Percentiles rank a stretch among this genome's conserved stretches.
These are phyloP conservation scores for Paedocypris sp. DNA, from an alignment of 2,113 vertebrate genomes.

Conservation along the genomic window DNA sequence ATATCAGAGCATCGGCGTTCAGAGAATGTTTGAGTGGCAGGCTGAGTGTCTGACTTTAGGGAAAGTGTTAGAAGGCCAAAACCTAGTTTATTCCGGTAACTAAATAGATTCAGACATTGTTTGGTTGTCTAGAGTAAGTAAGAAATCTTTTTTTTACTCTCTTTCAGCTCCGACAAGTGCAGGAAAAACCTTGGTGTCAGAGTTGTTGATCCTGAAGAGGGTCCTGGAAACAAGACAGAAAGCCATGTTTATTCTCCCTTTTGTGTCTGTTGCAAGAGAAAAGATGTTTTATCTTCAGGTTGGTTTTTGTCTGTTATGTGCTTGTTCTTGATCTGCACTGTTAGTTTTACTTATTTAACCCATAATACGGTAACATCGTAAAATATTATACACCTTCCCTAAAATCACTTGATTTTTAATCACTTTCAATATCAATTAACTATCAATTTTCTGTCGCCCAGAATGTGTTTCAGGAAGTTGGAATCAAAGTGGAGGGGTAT, in stretches of 20 bases:
- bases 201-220: conserved; percentile 85
- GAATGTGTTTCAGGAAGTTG: conserved; percentile 84
- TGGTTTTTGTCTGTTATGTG: conserved; percentile 28
- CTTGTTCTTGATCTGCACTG: background rate
- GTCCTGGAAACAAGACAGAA: conserved; percentile 85
- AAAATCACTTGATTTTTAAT: no score
- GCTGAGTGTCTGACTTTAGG: conserved; percentile 85
- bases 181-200: conserved; percentile 91
- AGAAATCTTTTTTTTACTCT: background rate
- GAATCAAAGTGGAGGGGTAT: conserved; percentile 82
- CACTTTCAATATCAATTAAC: background rate
- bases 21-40: conserved; percentile 93
- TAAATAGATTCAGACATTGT: background rate
- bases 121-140: background rate
- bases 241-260: conserved; percentile 89
- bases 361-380: no score
- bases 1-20: conserved; percentile 76
- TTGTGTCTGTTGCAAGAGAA: conserved; percentile 94
- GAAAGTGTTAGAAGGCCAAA: conserved; percentile 79
- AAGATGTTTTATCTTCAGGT: conserved; percentile 92
- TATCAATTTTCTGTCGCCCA: conserved; percentile 39
- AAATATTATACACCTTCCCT: no score
- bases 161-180: conserved; percentile 87
- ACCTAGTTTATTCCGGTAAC: conserved; percentile 91
- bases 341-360: background rate